Conservation (phyloP, 2,797 vertebrate species). For the Amblyraja radiata region DNA sequence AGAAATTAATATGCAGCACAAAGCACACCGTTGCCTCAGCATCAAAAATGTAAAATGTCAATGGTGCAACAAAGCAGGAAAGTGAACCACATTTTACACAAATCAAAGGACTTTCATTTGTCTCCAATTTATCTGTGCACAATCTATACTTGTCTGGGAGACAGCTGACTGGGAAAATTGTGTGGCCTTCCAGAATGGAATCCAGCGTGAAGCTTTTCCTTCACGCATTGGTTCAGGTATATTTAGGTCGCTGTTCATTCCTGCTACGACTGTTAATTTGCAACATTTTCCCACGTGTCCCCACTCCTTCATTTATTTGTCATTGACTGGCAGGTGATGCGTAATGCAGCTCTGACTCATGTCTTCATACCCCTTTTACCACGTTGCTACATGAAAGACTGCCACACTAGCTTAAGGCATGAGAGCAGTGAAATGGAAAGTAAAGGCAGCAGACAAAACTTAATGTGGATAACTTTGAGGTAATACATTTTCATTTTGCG, state of each 20-base stretch:
- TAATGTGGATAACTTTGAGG: neutral
- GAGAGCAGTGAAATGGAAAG: neutral
- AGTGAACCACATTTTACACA: conserved; percentile 4
- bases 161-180: neutral
- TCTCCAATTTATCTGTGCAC: neutral
- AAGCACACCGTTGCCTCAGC: conserved; percentile 57
- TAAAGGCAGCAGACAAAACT: neutral
- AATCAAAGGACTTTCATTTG: neutral
- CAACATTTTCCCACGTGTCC: neutral
- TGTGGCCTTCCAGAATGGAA: neutral
- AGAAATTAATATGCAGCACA: conserved; percentile 74
- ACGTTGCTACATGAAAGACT: neutral
- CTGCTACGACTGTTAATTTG: neutral
- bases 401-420: neutral
- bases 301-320: neutral
- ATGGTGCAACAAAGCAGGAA: neutral
- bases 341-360: neutral
- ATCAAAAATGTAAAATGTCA: conserved; percentile 53
- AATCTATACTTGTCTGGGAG: neutral
- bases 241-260: neutral
- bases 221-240: neutral
- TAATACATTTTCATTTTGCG: neutral
- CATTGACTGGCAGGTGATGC: neutral
- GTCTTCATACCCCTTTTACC: neutral
- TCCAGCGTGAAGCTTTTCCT: neutral